Conservation (phyloP, 2,113 vertebrate genomes). For the Onychorhynchus coronatus region DNA sequence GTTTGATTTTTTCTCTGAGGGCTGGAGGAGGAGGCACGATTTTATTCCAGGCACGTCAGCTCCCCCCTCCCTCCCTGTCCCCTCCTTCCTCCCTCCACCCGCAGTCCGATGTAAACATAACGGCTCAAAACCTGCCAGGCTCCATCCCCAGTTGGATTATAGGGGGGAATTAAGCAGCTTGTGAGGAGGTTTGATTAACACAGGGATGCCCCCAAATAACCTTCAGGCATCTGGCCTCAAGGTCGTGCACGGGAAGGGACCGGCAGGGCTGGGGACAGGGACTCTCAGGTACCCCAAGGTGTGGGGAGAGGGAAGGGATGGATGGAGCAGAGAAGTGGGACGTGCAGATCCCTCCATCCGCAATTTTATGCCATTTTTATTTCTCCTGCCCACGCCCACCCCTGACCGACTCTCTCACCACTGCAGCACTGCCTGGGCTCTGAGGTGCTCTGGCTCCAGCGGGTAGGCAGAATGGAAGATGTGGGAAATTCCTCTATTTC, state of each 20-base stretch:
- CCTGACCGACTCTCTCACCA: neutral
- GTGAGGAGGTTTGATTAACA: neutral
- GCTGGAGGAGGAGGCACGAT: slow-evolving; percentile 11
- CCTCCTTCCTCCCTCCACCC: slow-evolving; percentile 43
- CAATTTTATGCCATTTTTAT: neutral
- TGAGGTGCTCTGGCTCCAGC: neutral
- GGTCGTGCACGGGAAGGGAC: neutral
- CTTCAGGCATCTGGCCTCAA: slow-evolving; percentile 29
- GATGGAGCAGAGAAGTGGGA: neutral
- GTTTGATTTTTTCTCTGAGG: neutral
- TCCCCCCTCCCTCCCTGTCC: neutral
- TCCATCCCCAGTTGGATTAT: neutral
- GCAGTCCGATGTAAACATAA: slow-evolving; percentile 54
- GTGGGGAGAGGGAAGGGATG: neutral
- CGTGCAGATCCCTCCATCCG: neutral
- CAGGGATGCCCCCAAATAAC: slow-evolving; percentile 10
- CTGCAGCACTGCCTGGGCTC: neutral
- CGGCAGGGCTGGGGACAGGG: fast-evolving
- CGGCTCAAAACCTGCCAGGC: slow-evolving; percentile 7
- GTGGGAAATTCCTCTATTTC: slow-evolving; percentile 19
- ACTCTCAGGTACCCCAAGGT: fast-evolving
- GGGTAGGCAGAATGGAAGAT: neutral
- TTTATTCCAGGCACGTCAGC: slow-evolving; percentile 53
- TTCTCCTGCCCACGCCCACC: neutral
- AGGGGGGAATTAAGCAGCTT: neutral